Base-by-base conservation (phyloP, 2,113 vertebrate species). In the Nibea albiflora region DNA sequence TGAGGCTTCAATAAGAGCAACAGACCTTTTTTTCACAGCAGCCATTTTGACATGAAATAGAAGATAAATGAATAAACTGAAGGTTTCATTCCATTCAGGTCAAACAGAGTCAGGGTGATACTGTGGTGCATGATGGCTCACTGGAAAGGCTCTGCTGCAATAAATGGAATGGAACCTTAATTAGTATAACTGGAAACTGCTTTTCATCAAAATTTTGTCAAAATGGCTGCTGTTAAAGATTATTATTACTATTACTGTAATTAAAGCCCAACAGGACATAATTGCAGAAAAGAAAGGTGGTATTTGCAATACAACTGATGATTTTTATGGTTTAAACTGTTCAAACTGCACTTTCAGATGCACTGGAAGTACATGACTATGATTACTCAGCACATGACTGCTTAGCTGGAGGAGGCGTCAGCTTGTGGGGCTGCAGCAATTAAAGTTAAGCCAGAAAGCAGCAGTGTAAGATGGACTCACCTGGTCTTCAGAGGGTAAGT, bases 381-480 rank as follows among this genome's bases (percentile, higher is more conserved):
- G 79, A 80, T 78, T 83, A 78, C 28, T 83, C 80, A 80, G 76
- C 80, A 76, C 22, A 62, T 56, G 58, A 6, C 31, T 44, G 73
- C 67, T 69, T 85, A 73, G 80, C 22, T 47, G 56, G 24, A 67
- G 71, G 67, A 68, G 54, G 72, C 9, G 46, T 64, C 73, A 44
- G 24, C 22, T 60, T 42, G 31, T 70, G 39, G 47, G 11, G 24
- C 56, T 63, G 39, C 26, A 42, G 64, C 63, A 63, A 56, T 35
- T 50, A 73, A 73, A 67, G 24, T 50, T 78, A 64, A 53, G 62
- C 15, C 50, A 67, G 70, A 52, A 78, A 66, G 60, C 12, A 69
- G 74, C 44, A 35, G 53, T 2, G 17, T 47, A n/a, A 44, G 28
- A 50, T 54, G 50, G 47, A 66, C 53, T 73, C 24, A 65, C 7